These are phyloP conservation scores for Agonopterix arenella DNA, from an alignment of 2,888 invertebrate species.

Conservation along the genomic window DNA sequence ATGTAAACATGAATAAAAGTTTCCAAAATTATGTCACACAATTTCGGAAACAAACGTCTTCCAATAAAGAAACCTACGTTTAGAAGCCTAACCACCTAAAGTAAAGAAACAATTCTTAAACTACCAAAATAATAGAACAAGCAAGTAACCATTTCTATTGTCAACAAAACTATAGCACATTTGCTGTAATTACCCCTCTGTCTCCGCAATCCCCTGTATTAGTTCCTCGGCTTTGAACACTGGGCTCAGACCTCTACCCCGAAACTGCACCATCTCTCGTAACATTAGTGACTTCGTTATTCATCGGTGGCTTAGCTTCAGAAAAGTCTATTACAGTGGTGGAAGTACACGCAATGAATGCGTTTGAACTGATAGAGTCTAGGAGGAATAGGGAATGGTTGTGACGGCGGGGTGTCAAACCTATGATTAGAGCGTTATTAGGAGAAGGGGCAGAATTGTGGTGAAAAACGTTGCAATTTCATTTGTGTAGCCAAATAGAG, in stretches of 20 bases:
- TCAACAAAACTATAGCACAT: conserved; percentile 58
- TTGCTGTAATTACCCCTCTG: conserved; percentile 65
- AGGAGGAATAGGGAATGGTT: conserved; percentile 9
- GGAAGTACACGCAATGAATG: conserved; percentile 14
- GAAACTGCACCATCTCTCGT: background rate
- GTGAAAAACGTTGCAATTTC: conserved; percentile 46
- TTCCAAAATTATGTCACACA: too few relatives aligned
- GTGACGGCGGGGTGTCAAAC: conserved; percentile 54
- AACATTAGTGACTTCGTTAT: conserved; percentile 8
- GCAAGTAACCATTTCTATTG: conserved; percentile 36
- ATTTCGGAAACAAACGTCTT: too few relatives aligned
- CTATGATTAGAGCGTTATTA: conserved; percentile 69
- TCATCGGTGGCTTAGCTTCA: conserved; percentile 22
- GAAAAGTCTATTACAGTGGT: too few relatives aligned
- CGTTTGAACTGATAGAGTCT: background rate
- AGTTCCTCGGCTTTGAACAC: conserved; percentile 47
- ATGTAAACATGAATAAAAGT: too few relatives aligned
- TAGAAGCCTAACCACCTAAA: too few relatives aligned
- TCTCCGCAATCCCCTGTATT: conserved; percentile 60
- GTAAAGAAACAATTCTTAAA: background rate
- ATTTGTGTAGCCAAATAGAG: conserved; percentile 25
- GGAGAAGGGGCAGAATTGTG: conserved; percentile 51
- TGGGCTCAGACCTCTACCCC: conserved; percentile 20
- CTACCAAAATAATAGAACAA: conserved; percentile 11
- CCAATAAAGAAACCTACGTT: too few relatives aligned